phyloP scores from a whole-genome alignment of 2,797 vertebrate genomes.

The Sebastiscus albofasciatus region DNA sequence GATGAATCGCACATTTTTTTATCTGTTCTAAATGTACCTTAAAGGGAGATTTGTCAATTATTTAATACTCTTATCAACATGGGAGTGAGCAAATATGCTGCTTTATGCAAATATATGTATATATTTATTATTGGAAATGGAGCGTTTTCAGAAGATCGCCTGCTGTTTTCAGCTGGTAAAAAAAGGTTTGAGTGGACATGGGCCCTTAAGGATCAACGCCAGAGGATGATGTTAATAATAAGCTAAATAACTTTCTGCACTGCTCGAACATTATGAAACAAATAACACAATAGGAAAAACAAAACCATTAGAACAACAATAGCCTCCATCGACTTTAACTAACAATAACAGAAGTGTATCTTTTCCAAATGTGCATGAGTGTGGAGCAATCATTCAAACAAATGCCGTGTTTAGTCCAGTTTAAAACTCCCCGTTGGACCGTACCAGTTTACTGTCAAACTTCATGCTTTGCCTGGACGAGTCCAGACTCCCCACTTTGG shows the following conservation, averaged over 20 bases:
- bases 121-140: too few species aligned
- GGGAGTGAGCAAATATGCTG: too few species aligned
- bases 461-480: background rate
- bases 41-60: too few species aligned
- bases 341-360: background rate
- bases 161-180: too few species aligned
- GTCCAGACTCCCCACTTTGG: constrained; percentile 20
- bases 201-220: too few species aligned
- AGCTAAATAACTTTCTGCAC: background rate
- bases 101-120: too few species aligned
- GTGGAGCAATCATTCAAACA: background rate
- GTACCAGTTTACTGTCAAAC: constrained; percentile 1
- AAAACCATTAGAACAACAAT: background rate
- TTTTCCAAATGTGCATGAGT: background rate
- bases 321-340: background rate
- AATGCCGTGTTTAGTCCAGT: background rate
- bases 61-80: too few species aligned
- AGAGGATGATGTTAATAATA: background rate
- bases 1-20: too few species aligned
- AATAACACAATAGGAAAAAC: background rate
- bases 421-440: background rate
- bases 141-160: too few species aligned
- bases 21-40: too few species aligned
- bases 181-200: too few species aligned
- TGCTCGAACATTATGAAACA: background rate